phyloP scores from a whole-genome alignment of 2,113 vertebrate genomes.

The Empidonax alnorum region DNA sequence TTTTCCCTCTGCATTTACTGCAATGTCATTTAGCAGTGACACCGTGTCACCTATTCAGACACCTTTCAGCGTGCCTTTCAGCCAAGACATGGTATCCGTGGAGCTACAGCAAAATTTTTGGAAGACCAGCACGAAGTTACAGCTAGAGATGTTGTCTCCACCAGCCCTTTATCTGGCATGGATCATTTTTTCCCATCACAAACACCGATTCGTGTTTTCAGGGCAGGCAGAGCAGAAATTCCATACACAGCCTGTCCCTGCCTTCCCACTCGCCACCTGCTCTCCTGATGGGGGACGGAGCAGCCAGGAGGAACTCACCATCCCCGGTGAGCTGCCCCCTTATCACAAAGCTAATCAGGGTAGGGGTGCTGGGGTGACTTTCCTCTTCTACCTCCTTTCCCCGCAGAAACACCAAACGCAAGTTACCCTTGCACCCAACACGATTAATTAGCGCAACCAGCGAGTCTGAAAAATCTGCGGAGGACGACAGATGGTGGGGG shows the following conservation, averaged over 20 bases:
- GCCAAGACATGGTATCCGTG: not conserved
- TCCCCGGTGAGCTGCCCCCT: not conserved
- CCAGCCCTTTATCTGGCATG: not conserved
- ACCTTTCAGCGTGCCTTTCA: not conserved
- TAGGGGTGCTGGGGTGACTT: not conserved
- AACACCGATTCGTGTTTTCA: not conserved
- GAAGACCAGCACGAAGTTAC: not conserved
- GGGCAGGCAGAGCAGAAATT: not conserved
- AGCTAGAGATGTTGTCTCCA: not conserved
- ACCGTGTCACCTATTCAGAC: not conserved
- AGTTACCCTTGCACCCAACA: not conserved
- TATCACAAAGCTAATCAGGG: not conserved
- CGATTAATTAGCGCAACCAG: constrained; percentile 9
- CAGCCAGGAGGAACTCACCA: not conserved
- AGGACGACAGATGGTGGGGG: constrained; percentile 16
- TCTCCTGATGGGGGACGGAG: not conserved
- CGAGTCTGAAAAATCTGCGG: not conserved
- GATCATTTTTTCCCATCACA: not conserved
- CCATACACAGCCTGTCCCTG: not conserved
- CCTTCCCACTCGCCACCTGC: not conserved
- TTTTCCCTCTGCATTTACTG: not conserved
- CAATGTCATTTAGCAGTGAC: not conserved
- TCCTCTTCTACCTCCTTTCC: not conserved
- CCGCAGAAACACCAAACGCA: not conserved
- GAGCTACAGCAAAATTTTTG: not conserved